Percentiles rank a stretch among this genome's conserved stretches.
phyloP scores from a whole-genome alignment of 2,113 vertebrate species.

The Erythrolamprus reginae region DNA sequence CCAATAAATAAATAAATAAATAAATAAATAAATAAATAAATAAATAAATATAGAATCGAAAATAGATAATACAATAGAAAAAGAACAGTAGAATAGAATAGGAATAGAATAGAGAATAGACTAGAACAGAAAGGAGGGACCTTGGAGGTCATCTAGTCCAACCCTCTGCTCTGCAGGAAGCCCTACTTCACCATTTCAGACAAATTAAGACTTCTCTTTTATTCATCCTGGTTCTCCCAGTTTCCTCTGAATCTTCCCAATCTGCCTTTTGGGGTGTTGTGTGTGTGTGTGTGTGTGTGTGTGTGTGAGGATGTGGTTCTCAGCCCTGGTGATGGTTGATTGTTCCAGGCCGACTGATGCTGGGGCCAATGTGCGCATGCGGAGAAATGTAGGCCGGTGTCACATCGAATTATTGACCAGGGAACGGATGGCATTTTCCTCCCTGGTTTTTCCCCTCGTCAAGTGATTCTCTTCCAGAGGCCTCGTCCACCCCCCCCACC shows the following conservation, averaged over 20 bases:
- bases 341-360: neutral
- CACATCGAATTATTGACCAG: neutral
- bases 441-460: neutral
- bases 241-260: neutral
- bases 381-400: neutral
- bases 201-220: neutral
- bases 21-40: too few relatives aligned
- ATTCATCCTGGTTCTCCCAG: neutral
- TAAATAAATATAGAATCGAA: too few relatives aligned
- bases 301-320: neutral
- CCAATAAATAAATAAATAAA: too few relatives aligned
- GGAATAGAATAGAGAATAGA: too few relatives aligned
- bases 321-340: neutral
- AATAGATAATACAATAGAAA: too few relatives aligned
- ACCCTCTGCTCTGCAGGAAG: too few relatives aligned
- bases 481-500: neutral
- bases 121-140: too few relatives aligned
- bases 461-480: neutral
- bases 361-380: too few relatives aligned
- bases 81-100: too few relatives aligned
- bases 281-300: too few relatives aligned
- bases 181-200: too few relatives aligned
- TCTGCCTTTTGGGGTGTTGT: neutral
- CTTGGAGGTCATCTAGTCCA: too few relatives aligned
- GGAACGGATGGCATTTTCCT: neutral